Percentiles rank a stretch among this genome's conserved stretches.
Conservation (phyloP, 2,888 invertebrate genomes). For the Apamea monoglypha region DNA sequence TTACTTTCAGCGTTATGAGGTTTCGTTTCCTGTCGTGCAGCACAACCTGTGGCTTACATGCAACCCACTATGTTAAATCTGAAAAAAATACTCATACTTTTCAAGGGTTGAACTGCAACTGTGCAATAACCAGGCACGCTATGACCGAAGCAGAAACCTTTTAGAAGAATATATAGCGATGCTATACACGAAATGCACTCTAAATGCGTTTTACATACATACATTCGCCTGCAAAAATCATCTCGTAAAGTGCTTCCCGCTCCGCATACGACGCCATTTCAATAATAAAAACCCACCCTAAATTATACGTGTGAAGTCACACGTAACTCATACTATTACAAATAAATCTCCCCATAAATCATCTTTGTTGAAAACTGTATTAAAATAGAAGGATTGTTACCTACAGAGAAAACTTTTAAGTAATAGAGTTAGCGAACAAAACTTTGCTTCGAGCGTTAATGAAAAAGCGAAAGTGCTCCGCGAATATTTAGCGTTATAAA, state of each 20-base stretch:
- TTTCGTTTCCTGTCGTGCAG: conserved; percentile 47
- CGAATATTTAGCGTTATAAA: conserved; percentile 60
- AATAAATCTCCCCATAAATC: conserved; percentile 53
- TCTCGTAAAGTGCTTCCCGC: conserved; percentile 25
- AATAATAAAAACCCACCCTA: conserved; percentile 38
- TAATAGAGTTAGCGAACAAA: conserved; percentile 53
- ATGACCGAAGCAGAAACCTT: conserved; percentile 17
- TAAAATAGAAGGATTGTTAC: conserved; percentile 65
- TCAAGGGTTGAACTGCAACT: conserved; percentile 10
- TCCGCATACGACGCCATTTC: conserved; percentile 1
- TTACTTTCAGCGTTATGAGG: conserved; percentile 29
- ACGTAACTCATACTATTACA: conserved; percentile 36
- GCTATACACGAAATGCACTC: neutral
- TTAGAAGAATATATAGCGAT: conserved; percentile 6
- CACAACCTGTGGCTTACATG: conserved; percentile 42
- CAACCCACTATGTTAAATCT: conserved; percentile 26
- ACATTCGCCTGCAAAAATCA: conserved; percentile 23
- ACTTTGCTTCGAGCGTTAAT: conserved; percentile 53
- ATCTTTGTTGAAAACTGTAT: conserved; percentile 57
- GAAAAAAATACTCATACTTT: conserved; percentile 8
- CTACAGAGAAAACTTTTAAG: conserved; percentile 48
- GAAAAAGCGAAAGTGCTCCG: conserved; percentile 64
- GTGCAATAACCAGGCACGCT: conserved; percentile 14
- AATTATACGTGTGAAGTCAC: conserved; percentile 30
- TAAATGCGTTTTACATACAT: conserved; percentile 23